Base-by-base conservation (phyloP, 2,797 vertebrate genomes). In the Characodon lateralis region DNA sequence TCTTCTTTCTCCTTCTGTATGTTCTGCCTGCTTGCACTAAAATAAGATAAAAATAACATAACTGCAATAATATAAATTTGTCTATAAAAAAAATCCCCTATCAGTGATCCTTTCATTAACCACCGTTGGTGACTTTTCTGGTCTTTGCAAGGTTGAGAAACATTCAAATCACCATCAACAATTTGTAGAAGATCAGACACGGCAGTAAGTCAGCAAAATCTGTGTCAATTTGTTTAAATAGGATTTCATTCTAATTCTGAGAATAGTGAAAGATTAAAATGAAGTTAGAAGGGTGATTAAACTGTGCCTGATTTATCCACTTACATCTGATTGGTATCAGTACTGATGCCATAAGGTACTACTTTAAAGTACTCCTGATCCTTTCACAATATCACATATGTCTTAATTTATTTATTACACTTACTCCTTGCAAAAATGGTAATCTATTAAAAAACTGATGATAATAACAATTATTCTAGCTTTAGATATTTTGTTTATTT, bases 1-100 rank as follows among this genome's bases (percentile, higher is more conserved):
- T 80, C 78, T 61, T 85, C 78, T 55, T 71, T 55, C 16, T 3
- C 9, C 20, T 71, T 73, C 55, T 31, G 24, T 14, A 24, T 72
- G 39, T 59, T 63, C 0, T 0, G 5, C 65, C 63, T 69, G 39
- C 55, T 26, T 83, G 26, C 14, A 39, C 69, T 10, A 35, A 46
- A 73, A 71, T 59, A 50, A 77, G 31, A 69, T 26, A 50, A 14
- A 41, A 43, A 65, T 7, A 75, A 70, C 8, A 70, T n/a, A 0
- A 51, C 7, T 46, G 39, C 22, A 43, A 46, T 72, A 72, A 46
- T 50, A 43, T 3, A 65, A 31, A 28, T 31, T 31, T 74, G 9
- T 56, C 12, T 51, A 26, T 2, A 53, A 79, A 55, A 43, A 28
- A 16, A 46, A 35, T 2, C 9, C 26, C 1, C 0, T 7, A 26